Evolutionary conservation across 92 coral and sea anemone species (phyloP).

Genomic region (Bergia puertoricense): DNA sequence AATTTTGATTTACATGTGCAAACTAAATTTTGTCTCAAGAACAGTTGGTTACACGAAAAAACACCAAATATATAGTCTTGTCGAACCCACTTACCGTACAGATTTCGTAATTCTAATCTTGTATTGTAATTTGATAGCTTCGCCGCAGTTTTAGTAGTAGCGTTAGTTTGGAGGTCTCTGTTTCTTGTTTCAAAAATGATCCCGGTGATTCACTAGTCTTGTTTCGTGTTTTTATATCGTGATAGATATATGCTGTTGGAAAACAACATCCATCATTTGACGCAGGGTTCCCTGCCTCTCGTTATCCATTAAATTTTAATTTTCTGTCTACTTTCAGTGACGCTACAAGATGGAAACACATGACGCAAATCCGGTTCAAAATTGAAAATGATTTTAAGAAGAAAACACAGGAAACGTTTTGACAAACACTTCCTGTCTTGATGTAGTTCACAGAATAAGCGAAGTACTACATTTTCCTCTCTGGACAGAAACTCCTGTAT

Average conservation of each 20-base stretch:
- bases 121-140: background rate
- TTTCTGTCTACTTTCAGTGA: conserved; percentile 8
- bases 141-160: background rate
- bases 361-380: conserved; percentile 26
- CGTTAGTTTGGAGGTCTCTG: background rate
- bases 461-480: background rate
- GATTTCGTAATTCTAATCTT: background rate
- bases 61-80: background rate
- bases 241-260: background rate
- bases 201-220: background rate
- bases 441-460: background rate
- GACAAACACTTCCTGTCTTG: conserved; percentile 8
- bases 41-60: background rate
- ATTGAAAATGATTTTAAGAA: background rate
- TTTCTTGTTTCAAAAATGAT: background rate
- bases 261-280: conserved; percentile 1
- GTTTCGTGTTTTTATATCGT: background rate
- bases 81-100: background rate
- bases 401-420: background rate
- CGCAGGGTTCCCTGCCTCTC: background rate
- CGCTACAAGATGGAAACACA: background rate
- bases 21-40: background rate
- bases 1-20: too few species aligned
- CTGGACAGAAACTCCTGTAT: too few species aligned
- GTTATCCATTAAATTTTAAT: conserved; percentile 1